phyloP scores from a whole-genome alignment of 2,888 invertebrate genomes.

The Pantelozetes paolii region DNA sequence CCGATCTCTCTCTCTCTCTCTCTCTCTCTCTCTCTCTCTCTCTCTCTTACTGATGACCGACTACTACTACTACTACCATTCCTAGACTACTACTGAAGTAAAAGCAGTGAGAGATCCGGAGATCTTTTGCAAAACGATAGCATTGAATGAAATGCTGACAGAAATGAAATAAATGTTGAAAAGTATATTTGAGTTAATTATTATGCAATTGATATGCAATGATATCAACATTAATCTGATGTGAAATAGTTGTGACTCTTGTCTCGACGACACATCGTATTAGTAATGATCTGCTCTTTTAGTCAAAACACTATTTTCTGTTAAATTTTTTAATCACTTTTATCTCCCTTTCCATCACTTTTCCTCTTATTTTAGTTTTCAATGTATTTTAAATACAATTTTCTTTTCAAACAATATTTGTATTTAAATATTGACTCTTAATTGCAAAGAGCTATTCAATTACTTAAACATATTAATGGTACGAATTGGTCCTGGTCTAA shows the following conservation, averaged over 20 bases:
- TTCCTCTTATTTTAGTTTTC: neutral
- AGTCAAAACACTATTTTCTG: conserved; percentile 17
- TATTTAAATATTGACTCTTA: neutral
- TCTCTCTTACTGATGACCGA: conserved; percentile 18
- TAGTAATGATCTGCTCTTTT: conserved; percentile 15
- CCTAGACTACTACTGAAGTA: neutral
- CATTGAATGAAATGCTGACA: conserved; percentile 30
- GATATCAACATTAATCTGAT: conserved; percentile 29
- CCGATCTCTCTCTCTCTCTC: no score
- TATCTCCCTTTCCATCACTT: neutral
- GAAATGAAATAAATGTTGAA: conserved; percentile 25
- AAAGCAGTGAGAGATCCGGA: neutral
- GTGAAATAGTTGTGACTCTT: conserved; percentile 25
- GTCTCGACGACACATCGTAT: conserved; percentile 15
- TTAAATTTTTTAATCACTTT: conserved; percentile 24
- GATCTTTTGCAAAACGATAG: conserved; percentile 1
- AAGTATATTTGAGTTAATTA: conserved; percentile 30
- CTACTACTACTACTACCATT: neutral
- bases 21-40: no score
- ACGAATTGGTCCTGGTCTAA: conserved; percentile 1
- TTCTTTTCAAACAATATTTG: neutral
- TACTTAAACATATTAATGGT: neutral
- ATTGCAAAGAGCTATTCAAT: neutral
- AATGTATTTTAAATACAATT: neutral
- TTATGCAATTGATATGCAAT: conserved; percentile 26